Base-by-base conservation (phyloP, 2,113 vertebrate species). In the Pogonocichla stellata region DNA sequence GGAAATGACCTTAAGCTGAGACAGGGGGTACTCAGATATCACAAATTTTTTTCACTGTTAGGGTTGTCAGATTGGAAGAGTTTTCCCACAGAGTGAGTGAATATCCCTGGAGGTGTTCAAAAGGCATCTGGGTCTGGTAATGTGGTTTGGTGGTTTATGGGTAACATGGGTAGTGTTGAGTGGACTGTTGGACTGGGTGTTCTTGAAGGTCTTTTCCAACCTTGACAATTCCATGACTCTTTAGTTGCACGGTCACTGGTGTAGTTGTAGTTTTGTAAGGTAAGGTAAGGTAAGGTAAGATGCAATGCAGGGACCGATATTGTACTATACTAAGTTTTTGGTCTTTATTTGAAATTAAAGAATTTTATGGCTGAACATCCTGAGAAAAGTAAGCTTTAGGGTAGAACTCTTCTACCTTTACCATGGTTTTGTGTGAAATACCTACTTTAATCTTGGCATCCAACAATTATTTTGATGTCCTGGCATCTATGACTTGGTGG, bases 291-390 rank as follows among this genome's bases (percentile, higher is more conserved):
- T 66, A 91, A 38, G 38, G 22, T 36, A 53, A 36, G 24, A 69
- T 73, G 64, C 31, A 42, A 31, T 72, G 53, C 28, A 74, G 31
- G 36, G 43, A 64, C 12, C 1, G 1, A 18, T 36, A 57, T 0
- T 42, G 36, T 64, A 38, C 19, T n/a, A 15, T 57, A 78, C 6
- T 42, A 64, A 60, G 36, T 3, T 53, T 75, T 56, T 71, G 26
- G n/a, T 50, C 36, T 81, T 67, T 25, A 72, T 79, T 48, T 88
- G 53, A 94, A 88, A 69, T 74, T 28, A 74, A 83, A 61, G 19
- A 24, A 38, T 22, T 16, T 69, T 71, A 45, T 2, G 16, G 33
- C 11, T 40, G 6, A 81, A 69, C 10, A 70, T 82, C 29, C n/a
- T 8, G 19, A 50, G 23, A 57, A 65, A 60, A 92, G 18, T 28